Percentiles rank a stretch among this genome's conserved stretches.
These are phyloP conservation scores for Echiichthys vipera DNA, from an alignment of 2,797 vertebrate genomes.

Conservation along the genomic window DNA sequence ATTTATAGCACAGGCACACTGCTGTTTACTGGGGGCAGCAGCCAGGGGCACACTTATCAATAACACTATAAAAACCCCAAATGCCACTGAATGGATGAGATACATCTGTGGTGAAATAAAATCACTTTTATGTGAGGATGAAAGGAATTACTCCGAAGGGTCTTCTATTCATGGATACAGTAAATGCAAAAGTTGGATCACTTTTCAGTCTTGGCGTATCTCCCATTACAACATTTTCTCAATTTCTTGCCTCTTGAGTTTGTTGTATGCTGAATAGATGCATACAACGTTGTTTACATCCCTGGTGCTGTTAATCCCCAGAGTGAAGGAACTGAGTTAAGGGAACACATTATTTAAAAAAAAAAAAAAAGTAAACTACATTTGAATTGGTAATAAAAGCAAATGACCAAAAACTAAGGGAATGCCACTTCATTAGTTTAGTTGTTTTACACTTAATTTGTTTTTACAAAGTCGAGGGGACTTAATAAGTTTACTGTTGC, in stretches of 20 bases:
- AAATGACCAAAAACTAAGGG: background rate
- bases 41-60: slow-evolving; percentile 68
- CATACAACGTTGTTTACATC: background rate
- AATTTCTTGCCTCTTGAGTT: slow-evolving; percentile 45
- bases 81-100: slow-evolving; percentile 58
- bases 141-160: slow-evolving; percentile 64
- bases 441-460: background rate
- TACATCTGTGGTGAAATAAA: slow-evolving; percentile 76
- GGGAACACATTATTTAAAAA: background rate
- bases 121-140: slow-evolving; percentile 78
- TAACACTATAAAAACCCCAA: slow-evolving; percentile 74
- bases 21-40: slow-evolving; percentile 67
- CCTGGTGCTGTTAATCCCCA: background rate
- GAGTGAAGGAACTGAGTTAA: no score
- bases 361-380: background rate
- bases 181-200: slow-evolving; percentile 74
- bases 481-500: background rate
- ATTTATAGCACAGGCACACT: slow-evolving; percentile 75
- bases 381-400: background rate
- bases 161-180: slow-evolving; percentile 75
- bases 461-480: background rate
- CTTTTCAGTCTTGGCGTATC: slow-evolving; percentile 69
- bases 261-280: slow-evolving; percentile 24
- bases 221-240: slow-evolving; percentile 49
- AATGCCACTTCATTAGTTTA: background rate